Conservation (phyloP, 2,113 vertebrate species). For the Plestiodon gilberti region DNA sequence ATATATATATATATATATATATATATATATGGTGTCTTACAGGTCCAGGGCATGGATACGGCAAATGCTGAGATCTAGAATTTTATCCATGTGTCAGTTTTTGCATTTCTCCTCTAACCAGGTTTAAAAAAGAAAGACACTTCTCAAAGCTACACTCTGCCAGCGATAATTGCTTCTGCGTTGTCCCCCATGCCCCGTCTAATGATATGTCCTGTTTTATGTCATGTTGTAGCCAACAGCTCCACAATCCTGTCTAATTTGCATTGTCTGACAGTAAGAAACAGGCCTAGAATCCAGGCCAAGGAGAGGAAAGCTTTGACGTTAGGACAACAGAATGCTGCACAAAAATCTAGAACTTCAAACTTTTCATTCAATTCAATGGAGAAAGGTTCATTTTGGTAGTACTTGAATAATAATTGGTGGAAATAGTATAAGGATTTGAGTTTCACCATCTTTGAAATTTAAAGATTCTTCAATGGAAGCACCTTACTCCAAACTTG, state of each 20-base stretch:
- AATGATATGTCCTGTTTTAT: conserved; percentile 77
- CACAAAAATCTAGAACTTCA: conserved; percentile 32
- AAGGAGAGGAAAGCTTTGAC: conserved; percentile 74
- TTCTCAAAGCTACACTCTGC: conserved; percentile 71
- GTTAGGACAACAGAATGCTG: conserved; percentile 61
- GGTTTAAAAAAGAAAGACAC: conserved; percentile 59
- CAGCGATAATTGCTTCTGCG: conserved; percentile 72
- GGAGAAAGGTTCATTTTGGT: conserved; percentile 38
- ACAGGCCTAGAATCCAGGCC: conserved; percentile 67
- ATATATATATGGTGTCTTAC: conserved; percentile 63
- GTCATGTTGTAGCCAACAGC: conserved; percentile 68
- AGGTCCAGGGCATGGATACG: conserved; percentile 65
- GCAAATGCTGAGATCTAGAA: conserved; percentile 69
- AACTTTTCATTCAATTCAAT: conserved; percentile 51
- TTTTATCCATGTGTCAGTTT: conserved; percentile 67
- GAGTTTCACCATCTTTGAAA: background rate
- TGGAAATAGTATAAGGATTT: background rate
- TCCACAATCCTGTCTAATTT: conserved; percentile 68
- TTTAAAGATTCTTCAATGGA: too few relatives aligned
- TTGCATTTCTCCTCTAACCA: conserved; percentile 69
- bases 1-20: too few relatives aligned
- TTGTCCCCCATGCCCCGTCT: conserved; percentile 69
- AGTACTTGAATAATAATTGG: conserved; percentile 36
- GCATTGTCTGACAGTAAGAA: conserved; percentile 62
- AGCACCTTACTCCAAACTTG: too few relatives aligned